A percentile compares a stretch with the other conserved stretches of the same genome.
Conservation (phyloP, 2,797 vertebrate species). For the Darevskia mixta region DNA sequence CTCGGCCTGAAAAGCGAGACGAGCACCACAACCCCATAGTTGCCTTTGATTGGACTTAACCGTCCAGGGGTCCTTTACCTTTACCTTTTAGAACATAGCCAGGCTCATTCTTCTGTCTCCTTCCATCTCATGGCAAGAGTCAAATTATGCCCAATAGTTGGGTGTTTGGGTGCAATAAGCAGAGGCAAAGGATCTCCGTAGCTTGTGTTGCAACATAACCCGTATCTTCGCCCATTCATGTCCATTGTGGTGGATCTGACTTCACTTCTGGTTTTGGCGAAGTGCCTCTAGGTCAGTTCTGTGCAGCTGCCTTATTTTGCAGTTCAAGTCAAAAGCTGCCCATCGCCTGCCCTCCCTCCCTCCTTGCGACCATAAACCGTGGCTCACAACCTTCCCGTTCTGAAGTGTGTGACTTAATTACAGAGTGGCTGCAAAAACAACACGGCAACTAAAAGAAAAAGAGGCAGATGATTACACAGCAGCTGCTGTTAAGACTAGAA, state of each 20-base stretch:
- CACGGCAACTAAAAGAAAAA: conserved; percentile 41
- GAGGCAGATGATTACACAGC: conserved; percentile 31
- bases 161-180: not conserved
- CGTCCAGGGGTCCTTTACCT: too few relatives aligned
- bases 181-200: not conserved
- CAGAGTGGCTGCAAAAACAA: conserved; percentile 42
- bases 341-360: conserved; percentile 26
- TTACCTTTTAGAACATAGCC: too few relatives aligned
- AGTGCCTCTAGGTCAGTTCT: conserved; percentile 34
- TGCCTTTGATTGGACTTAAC: too few relatives aligned
- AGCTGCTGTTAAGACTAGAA: conserved; percentile 30
- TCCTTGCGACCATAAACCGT: conserved; percentile 1
- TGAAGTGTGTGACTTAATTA: conserved; percentile 29
- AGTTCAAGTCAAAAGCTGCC: conserved; percentile 31
- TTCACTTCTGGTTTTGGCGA: conserved; percentile 20
- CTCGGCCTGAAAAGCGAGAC: too few relatives aligned
- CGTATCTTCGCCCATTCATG: conserved; percentile 6
- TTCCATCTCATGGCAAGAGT: conserved; percentile 13
- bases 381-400: conserved; percentile 32
- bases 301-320: conserved; percentile 31
- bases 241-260: not conserved
- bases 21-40: too few relatives aligned
- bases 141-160: not conserved
- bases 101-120: not conserved
- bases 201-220: conserved; percentile 23